Percentiles rank a stretch among this genome's conserved stretches.
Conservation (phyloP, 2,888 invertebrate species). For the Plutella xylostella region DNA sequence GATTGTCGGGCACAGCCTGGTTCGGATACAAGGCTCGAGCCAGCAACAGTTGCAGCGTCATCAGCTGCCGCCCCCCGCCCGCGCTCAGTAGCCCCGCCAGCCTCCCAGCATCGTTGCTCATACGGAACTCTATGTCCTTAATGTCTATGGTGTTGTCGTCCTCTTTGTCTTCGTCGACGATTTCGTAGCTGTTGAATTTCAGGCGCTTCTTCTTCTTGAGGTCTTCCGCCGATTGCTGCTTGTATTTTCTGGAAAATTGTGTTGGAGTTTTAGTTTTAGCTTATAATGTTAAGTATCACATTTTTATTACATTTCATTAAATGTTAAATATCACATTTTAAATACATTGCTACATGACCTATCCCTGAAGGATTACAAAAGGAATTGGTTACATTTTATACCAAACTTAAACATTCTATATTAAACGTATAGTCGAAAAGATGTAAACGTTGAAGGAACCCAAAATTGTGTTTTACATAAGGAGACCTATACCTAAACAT, state of each 20-base stretch:
- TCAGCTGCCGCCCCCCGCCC: slow-evolving; percentile 44
- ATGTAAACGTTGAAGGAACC: no score
- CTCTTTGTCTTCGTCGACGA: slow-evolving; percentile 71
- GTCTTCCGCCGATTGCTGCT: slow-evolving; percentile 72
- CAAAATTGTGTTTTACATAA: no score
- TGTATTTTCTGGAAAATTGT: slow-evolving; percentile 67
- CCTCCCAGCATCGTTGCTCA: slow-evolving; percentile 80
- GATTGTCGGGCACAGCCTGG: slow-evolving; percentile 93
- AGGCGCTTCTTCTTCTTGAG: slow-evolving; percentile 80
- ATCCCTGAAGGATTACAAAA: no score
- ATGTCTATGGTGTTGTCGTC: slow-evolving; percentile 75
- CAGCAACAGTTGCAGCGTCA: slow-evolving; percentile 73
- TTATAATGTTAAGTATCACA: no score
- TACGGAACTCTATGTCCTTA: slow-evolving; percentile 87
- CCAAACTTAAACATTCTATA: no score
- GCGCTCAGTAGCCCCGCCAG: slow-evolving; percentile 63
- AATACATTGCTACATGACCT: no score
- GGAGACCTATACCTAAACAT: no score
- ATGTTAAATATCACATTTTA: no score
- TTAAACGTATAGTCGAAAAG: no score
- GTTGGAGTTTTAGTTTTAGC: no score
- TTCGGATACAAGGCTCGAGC: slow-evolving; percentile 96
- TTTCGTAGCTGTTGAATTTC: slow-evolving; percentile 76
- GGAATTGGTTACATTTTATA: no score
- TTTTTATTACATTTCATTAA: no score